Evolutionary conservation across 2,113 vertebrate genomes (phyloP).

Genomic region (Oreochromis aureus): DNA sequence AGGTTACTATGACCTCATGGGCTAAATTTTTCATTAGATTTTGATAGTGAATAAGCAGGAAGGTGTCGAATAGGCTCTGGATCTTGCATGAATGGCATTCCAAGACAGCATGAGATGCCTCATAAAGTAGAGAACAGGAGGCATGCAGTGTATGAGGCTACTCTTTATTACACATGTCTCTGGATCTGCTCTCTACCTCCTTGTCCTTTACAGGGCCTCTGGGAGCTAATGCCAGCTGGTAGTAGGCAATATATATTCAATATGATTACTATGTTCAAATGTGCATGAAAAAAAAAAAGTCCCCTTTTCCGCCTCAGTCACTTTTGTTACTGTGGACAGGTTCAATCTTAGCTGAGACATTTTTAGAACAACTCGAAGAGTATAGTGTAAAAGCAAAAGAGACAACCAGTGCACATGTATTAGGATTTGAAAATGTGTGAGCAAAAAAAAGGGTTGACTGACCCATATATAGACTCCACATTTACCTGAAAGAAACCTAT

Average conservation of each 20-base stretch:
- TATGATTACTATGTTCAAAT: neutral
- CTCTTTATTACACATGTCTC: neutral
- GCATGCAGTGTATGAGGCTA: neutral
- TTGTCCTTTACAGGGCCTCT: neutral
- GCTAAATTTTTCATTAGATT: neutral
- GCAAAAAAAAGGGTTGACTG: neutral
- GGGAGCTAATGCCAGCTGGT: neutral
- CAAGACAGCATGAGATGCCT: neutral
- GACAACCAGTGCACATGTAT: neutral
- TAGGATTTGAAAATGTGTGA: neutral
- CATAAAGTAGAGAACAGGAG: neutral
- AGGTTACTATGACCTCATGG: neutral
- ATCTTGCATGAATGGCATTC: neutral
- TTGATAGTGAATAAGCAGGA: neutral
- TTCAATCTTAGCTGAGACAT: neutral
- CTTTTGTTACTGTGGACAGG: neutral
- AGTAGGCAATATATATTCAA: neutral
- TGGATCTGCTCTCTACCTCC: neutral
- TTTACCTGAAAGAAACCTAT: neutral
- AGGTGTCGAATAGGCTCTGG: neutral
- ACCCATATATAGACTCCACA: too few species aligned
- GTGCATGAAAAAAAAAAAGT: neutral
- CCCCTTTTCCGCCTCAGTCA: neutral
- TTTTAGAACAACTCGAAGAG: neutral
- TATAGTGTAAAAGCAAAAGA: neutral